phyloP scores from a whole-genome alignment of 2,797 vertebrate species.

The Hephaestus fuliginosus region DNA sequence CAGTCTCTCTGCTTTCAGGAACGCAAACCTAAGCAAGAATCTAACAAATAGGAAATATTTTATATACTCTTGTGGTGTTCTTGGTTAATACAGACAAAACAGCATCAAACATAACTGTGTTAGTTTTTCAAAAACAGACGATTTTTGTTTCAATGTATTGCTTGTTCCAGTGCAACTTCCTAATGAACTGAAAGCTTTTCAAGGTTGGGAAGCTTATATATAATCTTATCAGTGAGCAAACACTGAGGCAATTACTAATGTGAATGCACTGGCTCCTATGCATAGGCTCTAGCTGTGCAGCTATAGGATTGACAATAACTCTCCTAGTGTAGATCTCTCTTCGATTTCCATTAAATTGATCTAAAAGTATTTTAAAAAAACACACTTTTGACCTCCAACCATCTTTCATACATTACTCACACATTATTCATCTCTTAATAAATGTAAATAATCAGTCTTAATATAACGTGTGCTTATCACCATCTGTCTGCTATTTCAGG shows the following conservation, averaged over 20 bases:
- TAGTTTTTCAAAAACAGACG: not conserved
- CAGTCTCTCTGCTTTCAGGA: not conserved
- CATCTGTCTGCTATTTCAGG: slow-evolving; percentile 4
- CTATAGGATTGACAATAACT: not conserved
- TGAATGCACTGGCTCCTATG: not conserved
- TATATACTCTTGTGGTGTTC: not conserved
- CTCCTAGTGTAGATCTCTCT: not conserved
- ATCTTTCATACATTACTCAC: too few relatives aligned
- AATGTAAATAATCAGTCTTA: not conserved
- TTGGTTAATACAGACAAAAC: not conserved
- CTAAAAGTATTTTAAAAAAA: not conserved
- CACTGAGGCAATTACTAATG: slow-evolving; percentile 1
- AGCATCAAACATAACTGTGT: not conserved
- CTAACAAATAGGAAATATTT: not conserved
- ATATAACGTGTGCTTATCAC: not conserved
- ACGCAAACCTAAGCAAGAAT: not conserved
- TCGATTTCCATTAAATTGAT: slow-evolving; percentile 2
- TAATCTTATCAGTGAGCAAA: slow-evolving; percentile 17
- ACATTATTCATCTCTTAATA: not conserved
- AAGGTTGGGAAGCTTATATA: not conserved
- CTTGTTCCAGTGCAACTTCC: not conserved
- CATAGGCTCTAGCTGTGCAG: not conserved
- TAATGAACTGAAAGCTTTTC: slow-evolving; percentile 14
- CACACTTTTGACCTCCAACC: not conserved
- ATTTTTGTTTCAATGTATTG: not conserved